Conservation (phyloP, 2,888 invertebrate species). For the Hydrotaea cyrtoneurina region DNA sequence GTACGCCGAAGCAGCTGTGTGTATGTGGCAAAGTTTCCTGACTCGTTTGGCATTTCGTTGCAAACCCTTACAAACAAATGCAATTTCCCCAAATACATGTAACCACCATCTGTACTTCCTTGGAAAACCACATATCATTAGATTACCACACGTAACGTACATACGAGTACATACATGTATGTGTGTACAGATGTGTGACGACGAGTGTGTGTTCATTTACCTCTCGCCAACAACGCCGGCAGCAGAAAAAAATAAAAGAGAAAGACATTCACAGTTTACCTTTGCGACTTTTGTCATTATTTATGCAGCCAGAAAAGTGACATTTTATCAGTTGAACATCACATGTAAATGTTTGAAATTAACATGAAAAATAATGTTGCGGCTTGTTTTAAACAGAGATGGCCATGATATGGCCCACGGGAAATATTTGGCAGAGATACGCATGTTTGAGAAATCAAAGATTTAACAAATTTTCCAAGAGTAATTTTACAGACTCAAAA, state of each 20-base stretch:
- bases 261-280: slow-evolving; percentile 31
- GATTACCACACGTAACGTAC: slow-evolving; percentile 12
- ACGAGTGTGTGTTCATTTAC: slow-evolving; percentile 3
- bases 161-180: too few relatives aligned
- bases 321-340: slow-evolving; percentile 50
- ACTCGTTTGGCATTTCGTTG: slow-evolving; percentile 11
- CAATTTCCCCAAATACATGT: slow-evolving; percentile 54
- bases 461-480: too few relatives aligned
- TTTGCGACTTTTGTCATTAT: slow-evolving; percentile 37
- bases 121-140: slow-evolving; percentile 49
- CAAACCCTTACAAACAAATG: slow-evolving; percentile 33
- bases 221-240: neutral
- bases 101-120: slow-evolving; percentile 57
- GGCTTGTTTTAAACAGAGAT: neutral
- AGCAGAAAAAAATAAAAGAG: neutral
- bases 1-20: neutral
- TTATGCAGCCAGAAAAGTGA: slow-evolving; percentile 34
- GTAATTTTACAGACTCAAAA: too few relatives aligned
- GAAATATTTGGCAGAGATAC: neutral
- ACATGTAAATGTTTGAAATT: slow-evolving; percentile 25
- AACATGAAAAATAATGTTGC: neutral
- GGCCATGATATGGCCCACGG: neutral
- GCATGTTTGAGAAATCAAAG: neutral
- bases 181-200: too few relatives aligned
- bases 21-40: neutral